Percentiles rank a stretch among this genome's conserved stretches.
These are phyloP conservation scores for Pseudoips prasinana DNA, from an alignment of 2,888 invertebrate species.

Conservation along the genomic window DNA sequence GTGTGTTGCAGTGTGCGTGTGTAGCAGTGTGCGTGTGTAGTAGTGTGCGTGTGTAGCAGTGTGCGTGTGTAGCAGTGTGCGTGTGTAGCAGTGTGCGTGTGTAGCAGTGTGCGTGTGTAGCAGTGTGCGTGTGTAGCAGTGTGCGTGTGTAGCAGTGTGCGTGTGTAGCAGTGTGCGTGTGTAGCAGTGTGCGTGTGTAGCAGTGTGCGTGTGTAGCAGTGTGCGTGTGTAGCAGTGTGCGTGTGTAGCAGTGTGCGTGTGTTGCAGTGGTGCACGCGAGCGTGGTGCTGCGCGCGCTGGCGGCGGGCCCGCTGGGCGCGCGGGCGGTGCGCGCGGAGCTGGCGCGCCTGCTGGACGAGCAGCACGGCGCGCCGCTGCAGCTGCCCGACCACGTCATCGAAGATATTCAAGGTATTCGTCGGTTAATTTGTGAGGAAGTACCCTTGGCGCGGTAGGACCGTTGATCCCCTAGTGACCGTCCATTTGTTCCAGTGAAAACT, in stretches of 20 bases:
- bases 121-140: conserved; percentile 89
- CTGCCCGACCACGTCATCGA: conserved; percentile 84
- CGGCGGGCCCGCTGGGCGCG: conserved; percentile 90
- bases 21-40: conserved; percentile 92
- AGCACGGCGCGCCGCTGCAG: conserved; percentile 66
- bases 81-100: conserved; percentile 91
- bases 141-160: conserved; percentile 61
- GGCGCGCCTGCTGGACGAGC: conserved; percentile 64
- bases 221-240: conserved; percentile 61
- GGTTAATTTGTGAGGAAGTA: too few relatives aligned
- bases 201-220: conserved; percentile 89
- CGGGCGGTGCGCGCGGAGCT: conserved; percentile 86
- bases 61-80: conserved; percentile 83
- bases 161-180: conserved; percentile 87
- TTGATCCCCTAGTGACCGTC: too few relatives aligned
- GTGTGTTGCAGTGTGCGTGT: conserved; percentile 85
- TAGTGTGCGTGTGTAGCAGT: too few relatives aligned
- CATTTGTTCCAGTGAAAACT: conserved; percentile 85
- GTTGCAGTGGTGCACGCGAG: conserved; percentile 90
- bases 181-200: conserved; percentile 91
- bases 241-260: neutral
- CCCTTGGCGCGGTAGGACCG: too few relatives aligned
- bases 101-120: conserved; percentile 91
- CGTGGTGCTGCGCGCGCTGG: conserved; percentile 92
- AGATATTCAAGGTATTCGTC: conserved; percentile 85